Conservation (phyloP, 2,888 invertebrate genomes). For the Argyra leucocephala region DNA sequence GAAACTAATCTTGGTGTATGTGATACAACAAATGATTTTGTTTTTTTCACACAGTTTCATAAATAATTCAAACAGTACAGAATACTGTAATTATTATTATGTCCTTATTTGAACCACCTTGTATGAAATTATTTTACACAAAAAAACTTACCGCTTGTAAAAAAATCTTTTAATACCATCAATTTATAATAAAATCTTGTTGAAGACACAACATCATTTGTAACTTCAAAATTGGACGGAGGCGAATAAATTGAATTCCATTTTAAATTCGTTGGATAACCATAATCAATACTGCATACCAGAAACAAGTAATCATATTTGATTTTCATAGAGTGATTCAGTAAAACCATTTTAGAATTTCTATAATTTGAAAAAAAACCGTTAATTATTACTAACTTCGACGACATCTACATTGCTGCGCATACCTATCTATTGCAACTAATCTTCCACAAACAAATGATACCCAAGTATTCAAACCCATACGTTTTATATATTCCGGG, state of each 20-base stretch:
- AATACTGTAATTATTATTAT: too few relatives aligned
- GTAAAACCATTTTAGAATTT: not conserved
- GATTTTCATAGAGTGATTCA: not conserved
- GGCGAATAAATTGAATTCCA: not conserved
- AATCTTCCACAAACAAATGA: not conserved
- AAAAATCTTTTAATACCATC: not conserved
- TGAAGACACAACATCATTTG: not conserved
- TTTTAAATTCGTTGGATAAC: not conserved
- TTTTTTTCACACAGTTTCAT: too few relatives aligned
- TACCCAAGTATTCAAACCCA: not conserved
- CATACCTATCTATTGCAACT: not conserved
- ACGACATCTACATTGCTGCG: too few relatives aligned
- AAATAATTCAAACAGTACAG: too few relatives aligned
- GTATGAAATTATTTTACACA: too few relatives aligned
- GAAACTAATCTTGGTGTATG: too few relatives aligned
- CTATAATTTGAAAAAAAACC: not conserved
- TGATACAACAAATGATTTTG: too few relatives aligned
- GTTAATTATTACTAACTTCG: too few relatives aligned
- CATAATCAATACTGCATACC: conserved; percentile 9
- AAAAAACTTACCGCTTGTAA: not conserved
- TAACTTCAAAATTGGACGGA: not conserved
- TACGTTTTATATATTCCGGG: not conserved
- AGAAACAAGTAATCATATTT: conserved; percentile 9
- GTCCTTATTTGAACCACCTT: too few relatives aligned
- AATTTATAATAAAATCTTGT: not conserved